These are phyloP conservation scores for Drosophila mayri DNA, from an alignment of 1,140 invertebrate species.

Conservation along the genomic window DNA sequence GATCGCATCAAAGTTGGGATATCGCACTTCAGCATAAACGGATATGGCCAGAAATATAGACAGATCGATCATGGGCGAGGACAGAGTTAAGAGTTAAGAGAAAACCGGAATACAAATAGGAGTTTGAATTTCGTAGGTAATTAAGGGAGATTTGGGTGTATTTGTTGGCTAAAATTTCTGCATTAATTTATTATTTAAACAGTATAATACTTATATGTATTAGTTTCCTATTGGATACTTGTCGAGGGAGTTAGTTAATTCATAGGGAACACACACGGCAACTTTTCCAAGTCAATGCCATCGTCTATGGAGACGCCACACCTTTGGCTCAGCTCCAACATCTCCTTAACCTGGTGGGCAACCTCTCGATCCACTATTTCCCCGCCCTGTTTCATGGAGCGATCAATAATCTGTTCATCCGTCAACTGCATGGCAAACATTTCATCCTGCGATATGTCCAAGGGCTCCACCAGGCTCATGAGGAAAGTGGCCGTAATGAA, in stretches of 20 bases:
- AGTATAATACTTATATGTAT: neutral
- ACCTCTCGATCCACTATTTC: slow-evolving; percentile 66
- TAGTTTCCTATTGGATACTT: neutral
- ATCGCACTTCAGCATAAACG: slow-evolving; percentile 58
- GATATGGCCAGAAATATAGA: slow-evolving; percentile 67
- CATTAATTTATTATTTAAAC: neutral
- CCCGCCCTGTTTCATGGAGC: slow-evolving; percentile 46
- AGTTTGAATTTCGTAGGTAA: neutral
- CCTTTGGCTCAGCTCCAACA: slow-evolving; percentile 56
- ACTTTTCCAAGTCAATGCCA: slow-evolving; percentile 46
- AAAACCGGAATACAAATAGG: neutral
- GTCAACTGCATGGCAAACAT: slow-evolving; percentile 19
- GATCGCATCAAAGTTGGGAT: slow-evolving; percentile 62
- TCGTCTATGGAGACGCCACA: slow-evolving; percentile 63
- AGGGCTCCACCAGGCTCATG: slow-evolving; percentile 52
- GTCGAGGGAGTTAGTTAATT: neutral
- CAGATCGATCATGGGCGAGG: slow-evolving; percentile 79
- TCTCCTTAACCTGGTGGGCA: slow-evolving; percentile 68
- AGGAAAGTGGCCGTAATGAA: slow-evolving; percentile 58
- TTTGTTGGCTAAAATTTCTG: neutral
- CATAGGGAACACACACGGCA: neutral
- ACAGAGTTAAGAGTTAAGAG: too few relatives aligned
- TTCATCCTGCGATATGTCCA: slow-evolving; percentile 28
- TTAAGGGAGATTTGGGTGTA: neutral
- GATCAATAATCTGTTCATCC: slow-evolving; percentile 39